Evolutionary conservation across 2,888 invertebrate genomes (phyloP).

Genomic region (Zootermopsis nevadensis): DNA sequence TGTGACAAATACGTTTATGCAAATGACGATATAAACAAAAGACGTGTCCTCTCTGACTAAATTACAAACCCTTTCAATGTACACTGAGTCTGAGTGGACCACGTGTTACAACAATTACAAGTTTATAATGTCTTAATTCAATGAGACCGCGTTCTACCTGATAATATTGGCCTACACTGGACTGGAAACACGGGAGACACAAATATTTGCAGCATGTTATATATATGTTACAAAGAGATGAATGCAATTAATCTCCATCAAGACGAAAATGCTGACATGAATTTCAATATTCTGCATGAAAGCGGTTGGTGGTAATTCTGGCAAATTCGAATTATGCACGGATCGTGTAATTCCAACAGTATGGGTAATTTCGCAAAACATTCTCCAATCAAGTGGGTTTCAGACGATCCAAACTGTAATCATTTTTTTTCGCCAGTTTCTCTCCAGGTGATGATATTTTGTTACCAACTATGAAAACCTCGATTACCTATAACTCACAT

Average conservation of each 20-base stretch:
- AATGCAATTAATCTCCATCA: constrained; percentile 23
- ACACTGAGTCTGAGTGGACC: too few species aligned
- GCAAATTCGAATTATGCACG: neutral
- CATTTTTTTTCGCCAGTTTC: neutral
- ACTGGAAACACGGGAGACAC: neutral
- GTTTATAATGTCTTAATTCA: too few species aligned
- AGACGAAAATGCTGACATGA: constrained; percentile 13
- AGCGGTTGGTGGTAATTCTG: neutral
- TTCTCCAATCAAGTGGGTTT: neutral
- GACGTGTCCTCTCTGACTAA: too few species aligned
- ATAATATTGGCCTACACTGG: too few species aligned
- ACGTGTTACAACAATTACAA: too few species aligned
- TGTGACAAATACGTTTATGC: too few species aligned
- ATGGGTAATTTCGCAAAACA: neutral
- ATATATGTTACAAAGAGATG: neutral
- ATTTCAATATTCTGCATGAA: constrained; percentile 5
- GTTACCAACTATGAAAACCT: neutral
- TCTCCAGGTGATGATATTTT: neutral
- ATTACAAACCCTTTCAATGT: too few species aligned
- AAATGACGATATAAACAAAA: too few species aligned
- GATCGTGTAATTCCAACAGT: neutral
- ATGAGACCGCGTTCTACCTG: too few species aligned
- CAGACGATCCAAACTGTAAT: neutral
- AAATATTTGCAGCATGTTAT: neutral
- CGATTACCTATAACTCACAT: neutral